Conservation (phyloP, 2,888 invertebrate genomes). For the Pelosia muscerda region DNA sequence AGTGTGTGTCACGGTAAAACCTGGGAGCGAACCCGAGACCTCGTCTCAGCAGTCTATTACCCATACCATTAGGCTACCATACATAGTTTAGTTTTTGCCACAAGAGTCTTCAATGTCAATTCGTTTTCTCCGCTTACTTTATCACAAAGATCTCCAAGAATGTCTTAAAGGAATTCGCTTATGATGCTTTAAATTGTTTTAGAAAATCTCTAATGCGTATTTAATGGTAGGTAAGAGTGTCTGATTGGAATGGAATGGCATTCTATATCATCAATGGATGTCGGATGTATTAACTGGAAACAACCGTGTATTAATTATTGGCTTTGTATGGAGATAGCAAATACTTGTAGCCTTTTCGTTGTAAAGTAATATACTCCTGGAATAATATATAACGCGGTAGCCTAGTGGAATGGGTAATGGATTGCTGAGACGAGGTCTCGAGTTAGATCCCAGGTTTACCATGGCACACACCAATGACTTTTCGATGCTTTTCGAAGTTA, state of each 20-base stretch:
- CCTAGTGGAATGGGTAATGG: too few species aligned
- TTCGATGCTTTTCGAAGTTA: too few species aligned
- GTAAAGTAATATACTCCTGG: background rate
- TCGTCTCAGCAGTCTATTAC: too few species aligned
- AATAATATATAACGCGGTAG: too few species aligned
- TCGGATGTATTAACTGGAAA: background rate
- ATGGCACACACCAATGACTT: too few species aligned
- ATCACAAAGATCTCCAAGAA: conserved; percentile 22
- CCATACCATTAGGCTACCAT: too few species aligned
- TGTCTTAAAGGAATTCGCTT: conserved; percentile 16
- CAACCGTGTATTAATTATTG: background rate
- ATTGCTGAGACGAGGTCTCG: too few species aligned
- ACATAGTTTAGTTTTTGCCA: background rate
- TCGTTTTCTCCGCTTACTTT: background rate
- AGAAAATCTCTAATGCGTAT: conserved; percentile 42
- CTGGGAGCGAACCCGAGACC: too few species aligned
- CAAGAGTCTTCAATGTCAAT: background rate
- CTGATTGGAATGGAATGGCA: conserved; percentile 15
- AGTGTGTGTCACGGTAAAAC: too few species aligned
- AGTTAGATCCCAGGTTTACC: too few species aligned
- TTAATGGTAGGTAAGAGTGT: conserved; percentile 38
- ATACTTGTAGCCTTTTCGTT: background rate
- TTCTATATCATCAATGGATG: background rate
- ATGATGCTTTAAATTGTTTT: conserved; percentile 23
- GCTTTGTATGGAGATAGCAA: background rate